These are phyloP conservation scores for Dissostichus mawsoni DNA, from an alignment of 2,113 vertebrate genomes.

Conservation along the genomic window DNA sequence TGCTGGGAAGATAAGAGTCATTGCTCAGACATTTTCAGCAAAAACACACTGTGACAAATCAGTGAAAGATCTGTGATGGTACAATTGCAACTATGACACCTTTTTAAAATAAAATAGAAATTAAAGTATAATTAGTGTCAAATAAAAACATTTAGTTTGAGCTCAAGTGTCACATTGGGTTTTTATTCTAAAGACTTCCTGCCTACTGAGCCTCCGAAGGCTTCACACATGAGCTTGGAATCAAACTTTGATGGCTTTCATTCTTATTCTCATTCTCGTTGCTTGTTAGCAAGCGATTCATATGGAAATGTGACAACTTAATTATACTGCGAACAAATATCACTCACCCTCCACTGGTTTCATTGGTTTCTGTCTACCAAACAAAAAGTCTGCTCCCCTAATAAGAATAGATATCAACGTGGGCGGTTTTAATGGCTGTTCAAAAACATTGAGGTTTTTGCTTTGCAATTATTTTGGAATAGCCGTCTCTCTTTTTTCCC, in stretches of 20 bases:
- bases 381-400: slow-evolving; percentile 22
- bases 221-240: slow-evolving; percentile 46
- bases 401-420: slow-evolving; percentile 25
- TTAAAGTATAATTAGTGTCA: not conserved
- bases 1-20: slow-evolving; percentile 18
- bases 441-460: slow-evolving; percentile 14
- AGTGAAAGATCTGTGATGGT: slow-evolving; percentile 21
- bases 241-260: slow-evolving; percentile 55
- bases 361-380: slow-evolving; percentile 44
- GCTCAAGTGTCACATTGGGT: slow-evolving; percentile 30
- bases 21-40: slow-evolving; percentile 47
- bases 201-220: slow-evolving; percentile 48
- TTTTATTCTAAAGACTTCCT: slow-evolving; percentile 42
- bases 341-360: slow-evolving; percentile 53
- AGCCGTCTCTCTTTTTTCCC: slow-evolving; percentile 10
- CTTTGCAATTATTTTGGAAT: slow-evolving; percentile 35
- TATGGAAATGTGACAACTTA: slow-evolving; percentile 68
- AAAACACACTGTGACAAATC: slow-evolving; percentile 39
- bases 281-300: slow-evolving; percentile 58
- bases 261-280: slow-evolving; percentile 44
- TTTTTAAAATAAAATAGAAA: not conserved
- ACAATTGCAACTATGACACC: slow-evolving; percentile 11
- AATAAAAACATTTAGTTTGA: slow-evolving; percentile 31
- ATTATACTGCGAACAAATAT: slow-evolving; percentile 59
- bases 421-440: slow-evolving; percentile 21